Percentiles rank a stretch among this genome's conserved stretches.
Conservation (phyloP, 2,113 vertebrate species). For the Poeciliopsis turrubarensis region DNA sequence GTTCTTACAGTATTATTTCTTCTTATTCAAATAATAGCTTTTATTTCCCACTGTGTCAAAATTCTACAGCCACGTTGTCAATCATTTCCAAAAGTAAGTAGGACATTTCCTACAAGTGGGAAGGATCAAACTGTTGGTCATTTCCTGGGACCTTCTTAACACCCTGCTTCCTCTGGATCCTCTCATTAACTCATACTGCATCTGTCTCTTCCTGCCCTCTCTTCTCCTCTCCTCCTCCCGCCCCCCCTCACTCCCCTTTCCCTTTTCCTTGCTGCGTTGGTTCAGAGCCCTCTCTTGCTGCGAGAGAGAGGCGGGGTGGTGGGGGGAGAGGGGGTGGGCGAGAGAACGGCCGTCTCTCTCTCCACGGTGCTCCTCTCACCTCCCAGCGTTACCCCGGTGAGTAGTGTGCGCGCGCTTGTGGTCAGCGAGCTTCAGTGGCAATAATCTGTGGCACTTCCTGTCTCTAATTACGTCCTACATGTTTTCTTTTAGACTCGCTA, state of each 20-base stretch:
- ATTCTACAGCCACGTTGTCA: too few species aligned
- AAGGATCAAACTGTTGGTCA: constrained; percentile 5
- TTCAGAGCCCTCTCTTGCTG: constrained; percentile 84
- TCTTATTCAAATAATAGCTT: neutral
- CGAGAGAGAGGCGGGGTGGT: constrained; percentile 84
- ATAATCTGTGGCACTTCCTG: constrained; percentile 53
- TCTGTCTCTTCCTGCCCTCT: constrained; percentile 77
- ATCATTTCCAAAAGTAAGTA: neutral
- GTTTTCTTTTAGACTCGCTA: neutral
- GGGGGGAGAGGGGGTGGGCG: constrained; percentile 82
- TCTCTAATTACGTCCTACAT: constrained; percentile 24
- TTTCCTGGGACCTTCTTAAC: constrained; percentile 77
- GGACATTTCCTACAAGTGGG: neutral
- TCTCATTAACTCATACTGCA: constrained; percentile 79
- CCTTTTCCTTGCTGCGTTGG: constrained; percentile 76
- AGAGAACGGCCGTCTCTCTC: constrained; percentile 83
- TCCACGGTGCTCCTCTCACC: constrained; percentile 84
- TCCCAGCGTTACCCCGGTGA: constrained; percentile 85
- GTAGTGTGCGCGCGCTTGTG: constrained; percentile 77
- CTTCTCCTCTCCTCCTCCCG: constrained; percentile 65
- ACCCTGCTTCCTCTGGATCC: constrained; percentile 77
- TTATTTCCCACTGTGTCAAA: neutral
- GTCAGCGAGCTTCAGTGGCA: constrained; percentile 65
- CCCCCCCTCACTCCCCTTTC: constrained; percentile 62
- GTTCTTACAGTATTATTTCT: neutral